Evolutionary conservation across 2,113 vertebrate genomes (phyloP).

Genomic region (Neolamprologus sp.): DNA sequence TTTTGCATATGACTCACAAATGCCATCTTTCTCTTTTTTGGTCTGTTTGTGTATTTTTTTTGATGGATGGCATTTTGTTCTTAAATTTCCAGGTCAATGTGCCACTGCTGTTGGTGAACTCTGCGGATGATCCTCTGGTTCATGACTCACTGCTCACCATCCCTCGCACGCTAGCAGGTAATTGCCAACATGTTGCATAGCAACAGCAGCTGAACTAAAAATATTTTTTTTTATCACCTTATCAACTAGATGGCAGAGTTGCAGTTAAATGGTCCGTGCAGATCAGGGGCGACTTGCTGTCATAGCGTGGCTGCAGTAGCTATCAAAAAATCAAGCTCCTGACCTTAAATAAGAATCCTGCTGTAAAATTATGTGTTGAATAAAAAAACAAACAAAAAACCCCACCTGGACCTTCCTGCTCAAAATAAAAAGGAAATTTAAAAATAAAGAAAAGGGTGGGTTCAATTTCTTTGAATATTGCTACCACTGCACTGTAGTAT

Average conservation of each 20-base stretch:
- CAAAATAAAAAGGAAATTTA: fast-evolving
- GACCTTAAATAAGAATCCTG: neutral
- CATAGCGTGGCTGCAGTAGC: neutral
- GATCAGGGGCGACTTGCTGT: neutral
- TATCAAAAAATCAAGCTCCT: neutral
- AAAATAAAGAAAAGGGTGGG: neutral
- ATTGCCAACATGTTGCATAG: neutral
- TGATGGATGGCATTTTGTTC: neutral
- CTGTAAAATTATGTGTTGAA: neutral
- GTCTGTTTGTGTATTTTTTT: neutral
- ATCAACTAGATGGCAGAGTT: neutral
- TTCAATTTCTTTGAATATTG: neutral
- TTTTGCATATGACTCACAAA: neutral
- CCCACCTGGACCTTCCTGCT: neutral
- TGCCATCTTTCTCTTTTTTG: neutral
- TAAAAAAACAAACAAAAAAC: neutral
- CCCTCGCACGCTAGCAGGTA: constrained; percentile 92
- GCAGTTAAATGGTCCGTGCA: neutral
- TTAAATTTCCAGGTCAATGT: constrained; percentile 78
- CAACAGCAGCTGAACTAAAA: neutral
- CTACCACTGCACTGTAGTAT: neutral
- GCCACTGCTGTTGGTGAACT: constrained; percentile 92
- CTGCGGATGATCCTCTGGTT: constrained; percentile 91
- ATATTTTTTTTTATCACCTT: neutral
- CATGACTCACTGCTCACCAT: constrained; percentile 92